phyloP scores from a whole-genome alignment of 2,797 vertebrate genomes.

The Euthynnus affinis region DNA sequence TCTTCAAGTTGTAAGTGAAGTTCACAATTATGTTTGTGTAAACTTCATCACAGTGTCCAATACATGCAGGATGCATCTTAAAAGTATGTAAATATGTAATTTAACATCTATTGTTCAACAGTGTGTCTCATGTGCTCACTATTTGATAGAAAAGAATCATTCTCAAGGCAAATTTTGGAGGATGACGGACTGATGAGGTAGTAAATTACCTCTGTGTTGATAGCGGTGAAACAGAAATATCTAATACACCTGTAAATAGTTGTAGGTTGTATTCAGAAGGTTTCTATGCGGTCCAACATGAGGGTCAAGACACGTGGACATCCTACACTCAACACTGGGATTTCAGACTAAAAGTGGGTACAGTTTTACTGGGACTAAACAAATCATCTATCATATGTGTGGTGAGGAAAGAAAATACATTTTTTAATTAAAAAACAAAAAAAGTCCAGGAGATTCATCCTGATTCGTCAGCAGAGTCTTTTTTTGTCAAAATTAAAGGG shows the following conservation, averaged over 20 bases:
- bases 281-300: background rate
- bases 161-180: background rate
- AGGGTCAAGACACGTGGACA: background rate
- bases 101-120: constrained; percentile 3
- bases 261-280: background rate
- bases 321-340: background rate
- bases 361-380: background rate
- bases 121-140: constrained; percentile 1
- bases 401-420: background rate
- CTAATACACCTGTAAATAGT: background rate
- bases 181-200: background rate
- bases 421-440: constrained; percentile 3
- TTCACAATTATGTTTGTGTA: constrained; percentile 1
- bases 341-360: background rate
- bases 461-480: background rate
- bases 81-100: constrained; percentile 16
- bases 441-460: background rate
- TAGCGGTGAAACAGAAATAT: background rate
- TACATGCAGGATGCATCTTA: background rate
- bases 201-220: no score
- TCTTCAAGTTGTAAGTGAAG: background rate
- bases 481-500: constrained; percentile 17
- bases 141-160: background rate
- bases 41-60: background rate
- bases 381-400: background rate